These are phyloP conservation scores for Tubulanus polymorphus DNA, from an alignment of 2,888 invertebrate genomes.

Conservation along the genomic window DNA sequence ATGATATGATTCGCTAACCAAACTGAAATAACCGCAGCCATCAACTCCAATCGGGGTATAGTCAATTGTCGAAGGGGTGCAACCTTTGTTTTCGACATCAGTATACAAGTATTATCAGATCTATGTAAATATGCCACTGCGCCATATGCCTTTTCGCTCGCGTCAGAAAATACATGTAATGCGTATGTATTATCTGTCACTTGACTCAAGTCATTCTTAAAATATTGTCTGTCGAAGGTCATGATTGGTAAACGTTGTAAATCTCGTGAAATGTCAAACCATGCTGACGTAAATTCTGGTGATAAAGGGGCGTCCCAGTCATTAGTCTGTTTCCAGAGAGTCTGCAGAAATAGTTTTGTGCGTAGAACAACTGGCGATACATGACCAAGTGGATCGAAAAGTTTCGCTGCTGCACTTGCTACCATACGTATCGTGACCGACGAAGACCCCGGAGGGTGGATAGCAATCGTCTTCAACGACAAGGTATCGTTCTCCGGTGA, in stretches of 20 bases:
- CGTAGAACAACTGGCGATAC: not conserved
- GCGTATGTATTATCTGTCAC: not conserved
- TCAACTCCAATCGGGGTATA: not conserved
- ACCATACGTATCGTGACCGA: not conserved
- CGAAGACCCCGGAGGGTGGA: not conserved
- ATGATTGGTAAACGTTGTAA: too few species aligned
- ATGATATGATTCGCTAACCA: too few species aligned
- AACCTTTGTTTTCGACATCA: not conserved
- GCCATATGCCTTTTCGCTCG: not conserved
- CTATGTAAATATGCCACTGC: not conserved
- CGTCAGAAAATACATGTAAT: not conserved
- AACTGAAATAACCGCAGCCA: too few species aligned
- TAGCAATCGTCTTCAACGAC: not conserved
- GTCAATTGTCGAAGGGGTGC: not conserved
- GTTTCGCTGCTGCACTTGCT: not conserved
- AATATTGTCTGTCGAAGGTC: too few species aligned
- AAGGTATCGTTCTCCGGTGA: not conserved
- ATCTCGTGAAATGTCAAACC: too few species aligned
- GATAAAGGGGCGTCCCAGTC: not conserved
- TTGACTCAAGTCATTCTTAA: too few species aligned
- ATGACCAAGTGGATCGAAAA: conserved; percentile 1
- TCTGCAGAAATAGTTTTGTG: conserved; percentile 5
- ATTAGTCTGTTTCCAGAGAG: not conserved
- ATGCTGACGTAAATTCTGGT: too few species aligned
- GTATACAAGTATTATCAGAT: not conserved